phyloP scores from a whole-genome alignment of 2,797 vertebrate species.

The Lagodon rhomboides region DNA sequence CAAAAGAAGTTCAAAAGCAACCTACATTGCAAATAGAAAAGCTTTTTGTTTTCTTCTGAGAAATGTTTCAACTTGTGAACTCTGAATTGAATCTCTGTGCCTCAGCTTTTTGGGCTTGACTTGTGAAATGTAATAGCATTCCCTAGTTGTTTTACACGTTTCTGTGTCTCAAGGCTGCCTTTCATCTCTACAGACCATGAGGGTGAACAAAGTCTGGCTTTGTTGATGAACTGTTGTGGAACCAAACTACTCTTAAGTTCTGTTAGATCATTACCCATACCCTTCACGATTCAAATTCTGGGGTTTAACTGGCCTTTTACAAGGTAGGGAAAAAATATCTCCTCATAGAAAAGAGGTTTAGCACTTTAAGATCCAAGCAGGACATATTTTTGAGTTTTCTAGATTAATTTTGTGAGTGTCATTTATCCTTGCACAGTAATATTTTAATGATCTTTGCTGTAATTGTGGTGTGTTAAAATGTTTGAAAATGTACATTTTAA shows the following conservation, averaged over 20 bases:
- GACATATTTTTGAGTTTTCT: constrained; percentile 38
- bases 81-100: constrained; percentile 73
- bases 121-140: constrained; percentile 78
- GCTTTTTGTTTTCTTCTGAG: constrained; percentile 40
- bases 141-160: constrained; percentile 78
- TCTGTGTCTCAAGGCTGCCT: constrained; percentile 78
- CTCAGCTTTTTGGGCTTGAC: constrained; percentile 52
- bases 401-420: constrained; percentile 3
- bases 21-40: constrained; percentile 35
- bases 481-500: background rate
- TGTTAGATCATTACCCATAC: constrained; percentile 58
- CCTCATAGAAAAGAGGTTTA: constrained; percentile 22
- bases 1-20: constrained; percentile 37
- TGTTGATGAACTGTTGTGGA: constrained; percentile 75
- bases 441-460: background rate
- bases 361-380: constrained; percentile 24
- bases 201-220: constrained; percentile 77
- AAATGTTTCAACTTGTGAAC: constrained; percentile 62
- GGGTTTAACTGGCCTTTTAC: constrained; percentile 47
- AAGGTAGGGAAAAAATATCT: constrained; percentile 30
- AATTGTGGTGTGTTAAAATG: background rate
- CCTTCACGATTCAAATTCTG: constrained; percentile 56
- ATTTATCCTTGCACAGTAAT: constrained; percentile 1
- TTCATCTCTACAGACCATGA: constrained; percentile 74
- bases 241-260: constrained; percentile 59